Conservation (phyloP, 2,797 vertebrate species). For the Margarornis squamiger region DNA sequence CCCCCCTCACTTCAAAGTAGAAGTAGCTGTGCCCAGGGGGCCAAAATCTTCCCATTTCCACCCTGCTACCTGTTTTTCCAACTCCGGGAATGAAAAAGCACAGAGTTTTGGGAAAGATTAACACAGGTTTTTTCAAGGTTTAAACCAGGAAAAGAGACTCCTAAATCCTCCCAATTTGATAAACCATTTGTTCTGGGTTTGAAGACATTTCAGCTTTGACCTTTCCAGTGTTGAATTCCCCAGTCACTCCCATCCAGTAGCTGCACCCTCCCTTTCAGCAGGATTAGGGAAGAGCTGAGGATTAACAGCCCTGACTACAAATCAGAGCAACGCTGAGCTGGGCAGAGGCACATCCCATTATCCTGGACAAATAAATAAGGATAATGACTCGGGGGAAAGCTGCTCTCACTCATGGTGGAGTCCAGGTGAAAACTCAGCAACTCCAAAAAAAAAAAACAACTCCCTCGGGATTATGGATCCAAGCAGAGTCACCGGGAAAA, state of each 20-base stretch:
- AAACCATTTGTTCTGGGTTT: neutral
- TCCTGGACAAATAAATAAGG: neutral
- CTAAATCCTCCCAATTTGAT: neutral
- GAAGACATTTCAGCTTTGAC: neutral
- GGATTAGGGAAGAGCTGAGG: neutral
- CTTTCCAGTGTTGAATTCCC: slow-evolving; percentile 3
- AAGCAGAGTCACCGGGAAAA: neutral
- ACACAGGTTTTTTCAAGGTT: neutral
- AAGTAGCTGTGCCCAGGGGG: accelerated
- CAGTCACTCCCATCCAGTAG: neutral
- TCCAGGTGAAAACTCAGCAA: neutral
- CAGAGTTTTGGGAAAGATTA: neutral
- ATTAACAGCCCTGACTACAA: slow-evolving; percentile 1
- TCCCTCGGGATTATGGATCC: neutral
- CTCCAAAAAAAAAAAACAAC: neutral
- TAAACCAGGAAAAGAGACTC: neutral
- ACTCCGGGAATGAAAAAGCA: neutral
- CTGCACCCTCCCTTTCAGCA: neutral
- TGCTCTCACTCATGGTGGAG: neutral
- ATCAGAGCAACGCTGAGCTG: neutral
- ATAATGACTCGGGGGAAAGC: neutral
- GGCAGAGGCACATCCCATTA: neutral
- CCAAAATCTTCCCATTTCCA: neutral
- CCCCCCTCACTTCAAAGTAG: accelerated
- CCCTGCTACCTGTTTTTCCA: neutral